Percentiles rank a stretch among this genome's conserved stretches.
These are phyloP conservation scores for Alauda arvensis DNA, from an alignment of 2,797 vertebrate species.

Conservation along the genomic window DNA sequence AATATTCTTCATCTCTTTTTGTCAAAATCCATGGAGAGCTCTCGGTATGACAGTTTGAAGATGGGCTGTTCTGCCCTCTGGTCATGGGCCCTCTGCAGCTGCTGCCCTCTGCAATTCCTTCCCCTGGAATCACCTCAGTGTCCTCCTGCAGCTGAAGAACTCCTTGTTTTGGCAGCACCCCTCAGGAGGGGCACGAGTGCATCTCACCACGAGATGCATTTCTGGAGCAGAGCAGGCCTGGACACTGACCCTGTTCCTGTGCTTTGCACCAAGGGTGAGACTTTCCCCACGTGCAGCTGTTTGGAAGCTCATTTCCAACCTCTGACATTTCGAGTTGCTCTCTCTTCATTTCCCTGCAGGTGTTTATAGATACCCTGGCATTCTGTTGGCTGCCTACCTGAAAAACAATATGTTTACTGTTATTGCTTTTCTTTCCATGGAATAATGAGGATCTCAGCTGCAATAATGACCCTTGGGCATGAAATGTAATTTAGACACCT, in stretches of 20 bases:
- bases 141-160: neutral
- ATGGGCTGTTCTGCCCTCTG: neutral
- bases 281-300: neutral
- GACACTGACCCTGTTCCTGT: neutral
- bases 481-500: neutral
- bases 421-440: neutral
- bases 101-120: neutral
- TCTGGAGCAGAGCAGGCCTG: neutral
- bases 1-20: neutral
- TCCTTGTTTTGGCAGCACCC: neutral
- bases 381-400: neutral
- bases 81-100: neutral
- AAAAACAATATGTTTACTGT: neutral
- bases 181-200: neutral
- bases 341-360: neutral
- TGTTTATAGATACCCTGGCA: neutral
- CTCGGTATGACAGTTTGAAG: neutral
- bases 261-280: neutral
- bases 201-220: neutral
- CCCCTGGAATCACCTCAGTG: neutral
- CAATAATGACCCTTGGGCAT: neutral
- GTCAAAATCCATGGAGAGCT: neutral
- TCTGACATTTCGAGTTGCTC: neutral
- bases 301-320: neutral
- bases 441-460: neutral